Evolutionary conservation across 2,888 invertebrate species (phyloP).

Genomic region (Steromphala cineraria): DNA sequence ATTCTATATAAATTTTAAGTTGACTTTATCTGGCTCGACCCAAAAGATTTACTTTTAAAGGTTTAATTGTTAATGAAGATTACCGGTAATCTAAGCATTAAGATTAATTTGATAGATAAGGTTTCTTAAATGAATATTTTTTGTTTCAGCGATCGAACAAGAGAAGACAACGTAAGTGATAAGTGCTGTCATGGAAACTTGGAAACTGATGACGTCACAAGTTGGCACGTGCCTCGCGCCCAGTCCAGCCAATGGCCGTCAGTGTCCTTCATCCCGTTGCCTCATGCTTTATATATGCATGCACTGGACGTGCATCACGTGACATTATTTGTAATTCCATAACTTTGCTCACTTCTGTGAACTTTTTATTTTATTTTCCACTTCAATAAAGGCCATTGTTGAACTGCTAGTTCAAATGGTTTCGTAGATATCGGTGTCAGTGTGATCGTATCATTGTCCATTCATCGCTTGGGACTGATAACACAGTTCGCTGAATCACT

Average conservation of each 20-base stretch:
- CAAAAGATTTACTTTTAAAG: too few species aligned
- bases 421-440: not conserved
- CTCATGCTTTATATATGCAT: not conserved
- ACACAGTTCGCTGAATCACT: too few species aligned
- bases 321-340: constrained; percentile 10
- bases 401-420: not conserved
- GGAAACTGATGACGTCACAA: constrained; percentile 5
- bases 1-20: too few species aligned
- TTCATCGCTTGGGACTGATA: too few species aligned
- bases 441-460: too few species aligned
- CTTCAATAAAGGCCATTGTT: constrained; percentile 3
- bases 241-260: not conserved
- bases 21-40: too few species aligned
- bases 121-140: not conserved
- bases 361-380: constrained; percentile 9
- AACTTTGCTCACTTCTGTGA: constrained; percentile 3
- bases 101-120: too few species aligned
- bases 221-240: not conserved
- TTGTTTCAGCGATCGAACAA: not conserved
- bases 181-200: not conserved
- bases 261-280: not conserved
- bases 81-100: too few species aligned
- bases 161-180: not conserved
- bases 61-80: too few species aligned
- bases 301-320: not conserved